Percentiles rank a stretch among this genome's conserved stretches.
phyloP scores from a whole-genome alignment of 2,113 vertebrate genomes.

The Oreochromis aureus region DNA sequence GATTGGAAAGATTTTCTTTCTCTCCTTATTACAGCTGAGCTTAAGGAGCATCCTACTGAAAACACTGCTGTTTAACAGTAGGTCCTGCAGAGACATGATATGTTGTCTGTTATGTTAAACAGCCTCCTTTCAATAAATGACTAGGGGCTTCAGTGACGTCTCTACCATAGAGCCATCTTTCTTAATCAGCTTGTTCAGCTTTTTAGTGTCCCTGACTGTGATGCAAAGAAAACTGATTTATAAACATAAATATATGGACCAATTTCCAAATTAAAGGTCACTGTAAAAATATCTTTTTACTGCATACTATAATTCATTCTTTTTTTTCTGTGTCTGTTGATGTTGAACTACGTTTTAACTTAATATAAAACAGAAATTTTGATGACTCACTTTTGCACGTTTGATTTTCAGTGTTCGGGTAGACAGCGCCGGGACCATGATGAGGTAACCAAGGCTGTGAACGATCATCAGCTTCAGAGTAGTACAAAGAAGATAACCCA shows the following conservation, averaged over 20 bases:
- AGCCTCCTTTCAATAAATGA: too few relatives aligned
- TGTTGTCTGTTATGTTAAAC: too few relatives aligned
- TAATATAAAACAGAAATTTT: background rate
- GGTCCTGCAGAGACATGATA: too few relatives aligned
- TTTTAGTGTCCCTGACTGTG: background rate
- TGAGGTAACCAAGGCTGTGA: constrained; percentile 15
- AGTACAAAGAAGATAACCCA: constrained; percentile 19
- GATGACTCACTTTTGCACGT: background rate
- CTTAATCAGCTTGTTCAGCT: too few relatives aligned
- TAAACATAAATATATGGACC: background rate
- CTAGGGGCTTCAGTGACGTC: too few relatives aligned
- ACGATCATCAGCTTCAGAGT: constrained; percentile 16
- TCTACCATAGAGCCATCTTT: too few relatives aligned
- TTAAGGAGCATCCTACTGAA: background rate
- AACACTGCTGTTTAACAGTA: background rate
- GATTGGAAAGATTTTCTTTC: background rate
- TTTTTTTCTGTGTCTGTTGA: background rate
- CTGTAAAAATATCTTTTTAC: background rate
- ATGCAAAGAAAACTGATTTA: background rate
- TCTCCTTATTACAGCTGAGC: background rate
- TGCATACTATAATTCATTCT: background rate
- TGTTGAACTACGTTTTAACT: background rate
- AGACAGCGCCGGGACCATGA: constrained; percentile 49
- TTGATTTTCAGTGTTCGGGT: constrained; percentile 43
- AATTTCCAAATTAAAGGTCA: background rate